Evolutionary conservation across 2,888 invertebrate species (phyloP), one percentile per base, ranked within the genome.

Genomic region (Folsomia manolachei): DNA sequence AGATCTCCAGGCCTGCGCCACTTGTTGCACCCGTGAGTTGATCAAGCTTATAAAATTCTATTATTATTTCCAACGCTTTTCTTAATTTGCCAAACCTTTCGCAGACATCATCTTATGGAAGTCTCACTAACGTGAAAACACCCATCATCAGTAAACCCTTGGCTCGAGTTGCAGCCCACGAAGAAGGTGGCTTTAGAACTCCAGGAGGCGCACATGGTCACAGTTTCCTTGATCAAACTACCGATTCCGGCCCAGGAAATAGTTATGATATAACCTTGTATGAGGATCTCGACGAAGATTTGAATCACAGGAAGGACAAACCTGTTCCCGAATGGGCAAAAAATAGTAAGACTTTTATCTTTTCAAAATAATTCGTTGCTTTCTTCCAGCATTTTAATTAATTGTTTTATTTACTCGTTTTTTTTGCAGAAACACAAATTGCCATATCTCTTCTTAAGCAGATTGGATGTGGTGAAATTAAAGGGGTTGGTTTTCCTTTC

Each of bases 201-300:
- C 62, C 62, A 9, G 60, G 21, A 60, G 25, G n/a, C n/a, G n/a
- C n/a, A n/a, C n/a, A n/a, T n/a, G n/a, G n/a, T n/a, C n/a, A n/a
- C n/a, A 73, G 75, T 21, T 72, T 75, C 23, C 52, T 78, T 23
- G 74, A 78, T 63, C 52, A 70, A n/a, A 75, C 74, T 24, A 14
- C 24, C 7, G 75, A 76, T 26, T n/a, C 56, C 9, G 72, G 69
- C 14, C 71, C 72, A 4, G 51, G 74, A 0, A 78, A 72, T 61
- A 75, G 73, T 14, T 79, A 79, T 63, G 78, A 79, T 14, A 79
- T 79, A 4, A 79, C 79, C 0, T 21, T 72, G 0, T 78, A 76
- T 27, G 78, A 78, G 64, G 78, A 78, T 60, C 70, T 78, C 39
- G 78, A 79, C 70, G 79, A 79, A 27, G 76, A 79, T 39, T 60